phyloP scores from a whole-genome alignment of 1,140 invertebrate genomes.

The Diuraphis noxia region DNA sequence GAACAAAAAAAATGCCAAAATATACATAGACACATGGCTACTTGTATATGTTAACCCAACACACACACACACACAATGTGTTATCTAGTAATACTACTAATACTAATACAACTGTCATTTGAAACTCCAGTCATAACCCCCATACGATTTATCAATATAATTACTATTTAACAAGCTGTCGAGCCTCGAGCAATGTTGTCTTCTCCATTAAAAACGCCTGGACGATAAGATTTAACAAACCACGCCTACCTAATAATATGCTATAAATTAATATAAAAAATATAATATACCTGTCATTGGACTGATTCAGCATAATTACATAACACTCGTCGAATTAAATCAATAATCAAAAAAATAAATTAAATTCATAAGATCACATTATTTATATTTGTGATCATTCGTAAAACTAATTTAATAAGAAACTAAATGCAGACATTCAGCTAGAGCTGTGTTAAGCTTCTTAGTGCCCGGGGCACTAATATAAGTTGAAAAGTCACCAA shows the following conservation, averaged over 20 bases:
- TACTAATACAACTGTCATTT: neutral
- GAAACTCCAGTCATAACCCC: neutral
- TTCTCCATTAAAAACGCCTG: neutral
- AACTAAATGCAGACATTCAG: too few relatives aligned
- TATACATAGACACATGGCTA: neutral
- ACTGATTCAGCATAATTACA: neutral
- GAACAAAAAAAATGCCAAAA: neutral
- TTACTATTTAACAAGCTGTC: neutral
- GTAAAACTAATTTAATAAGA: neutral
- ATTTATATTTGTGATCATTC: neutral
- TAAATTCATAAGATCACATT: too few relatives aligned
- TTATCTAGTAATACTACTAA: neutral
- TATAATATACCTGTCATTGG: neutral
- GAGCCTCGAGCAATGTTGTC: neutral
- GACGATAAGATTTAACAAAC: neutral
- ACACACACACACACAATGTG: too few relatives aligned
- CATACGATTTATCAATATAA: neutral
- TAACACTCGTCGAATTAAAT: neutral
- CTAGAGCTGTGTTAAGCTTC: too few relatives aligned
- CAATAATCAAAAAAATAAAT: too few relatives aligned
- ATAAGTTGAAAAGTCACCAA: too few relatives aligned
- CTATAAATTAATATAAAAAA: neutral
- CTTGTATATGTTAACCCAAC: neutral
- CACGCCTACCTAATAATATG: neutral
- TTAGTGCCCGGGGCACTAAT: too few relatives aligned